These are phyloP conservation scores for Polyergus mexicanus DNA, from an alignment of 1,140 invertebrate species.

Conservation along the genomic window DNA sequence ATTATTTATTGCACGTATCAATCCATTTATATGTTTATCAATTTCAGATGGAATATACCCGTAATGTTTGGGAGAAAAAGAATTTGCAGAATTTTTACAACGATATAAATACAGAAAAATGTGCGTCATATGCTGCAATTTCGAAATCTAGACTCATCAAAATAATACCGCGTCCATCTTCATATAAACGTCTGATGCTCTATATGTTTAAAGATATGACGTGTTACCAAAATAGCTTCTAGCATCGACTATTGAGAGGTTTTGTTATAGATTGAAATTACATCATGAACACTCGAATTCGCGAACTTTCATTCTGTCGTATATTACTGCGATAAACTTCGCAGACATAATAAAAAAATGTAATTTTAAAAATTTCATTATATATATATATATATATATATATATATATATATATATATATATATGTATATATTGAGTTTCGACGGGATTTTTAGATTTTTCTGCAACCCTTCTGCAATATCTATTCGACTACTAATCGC, in stretches of 20 bases:
- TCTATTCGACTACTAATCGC: slow-evolving; percentile 16
- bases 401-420: neutral
- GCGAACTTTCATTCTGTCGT: neutral
- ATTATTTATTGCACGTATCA: neutral
- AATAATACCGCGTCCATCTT: neutral
- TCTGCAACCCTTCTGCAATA: slow-evolving; percentile 20
- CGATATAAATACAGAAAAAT: neutral
- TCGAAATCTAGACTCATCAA: neutral
- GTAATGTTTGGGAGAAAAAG: neutral
- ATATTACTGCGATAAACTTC: neutral
- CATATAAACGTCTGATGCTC: neutral
- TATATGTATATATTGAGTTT: slow-evolving; percentile 7
- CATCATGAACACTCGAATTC: slow-evolving; percentile 15
- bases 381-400: neutral
- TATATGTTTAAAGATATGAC: neutral
- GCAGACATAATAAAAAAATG: neutral
- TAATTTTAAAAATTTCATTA: neutral
- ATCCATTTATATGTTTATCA: too few species aligned
- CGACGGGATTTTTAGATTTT: slow-evolving; percentile 4
- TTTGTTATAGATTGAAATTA: slow-evolving; percentile 41
- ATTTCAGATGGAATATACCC: neutral
- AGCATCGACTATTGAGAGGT: neutral
- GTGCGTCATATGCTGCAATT: neutral
- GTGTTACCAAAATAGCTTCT: slow-evolving; percentile 25
- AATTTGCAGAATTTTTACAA: neutral